These are phyloP conservation scores for Gallirallus australis DNA, from an alignment of 2,797 vertebrate genomes.

Conservation along the genomic window DNA sequence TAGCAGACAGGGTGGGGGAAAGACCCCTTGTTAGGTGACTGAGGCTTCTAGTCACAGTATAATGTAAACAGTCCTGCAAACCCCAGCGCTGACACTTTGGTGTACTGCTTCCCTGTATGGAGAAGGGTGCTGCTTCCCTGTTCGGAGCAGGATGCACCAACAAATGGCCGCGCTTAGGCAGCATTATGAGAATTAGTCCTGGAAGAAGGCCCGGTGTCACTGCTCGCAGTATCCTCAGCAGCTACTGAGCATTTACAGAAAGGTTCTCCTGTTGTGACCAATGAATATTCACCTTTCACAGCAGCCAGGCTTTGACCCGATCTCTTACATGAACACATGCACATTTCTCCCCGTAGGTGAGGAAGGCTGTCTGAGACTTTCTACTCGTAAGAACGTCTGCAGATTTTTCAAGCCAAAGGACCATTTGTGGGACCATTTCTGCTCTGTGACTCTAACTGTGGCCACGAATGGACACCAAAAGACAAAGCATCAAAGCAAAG, in stretches of 20 bases:
- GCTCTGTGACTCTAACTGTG: background rate
- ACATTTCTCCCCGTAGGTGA: background rate
- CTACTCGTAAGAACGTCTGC: background rate
- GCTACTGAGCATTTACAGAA: background rate
- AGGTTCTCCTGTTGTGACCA: background rate
- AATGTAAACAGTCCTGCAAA: background rate
- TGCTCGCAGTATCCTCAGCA: background rate
- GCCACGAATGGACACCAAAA: background rate
- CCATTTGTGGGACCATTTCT: background rate
- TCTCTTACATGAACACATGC: background rate
- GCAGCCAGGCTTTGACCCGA: background rate
- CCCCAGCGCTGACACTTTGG: fast-evolving
- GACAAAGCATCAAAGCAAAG: background rate
- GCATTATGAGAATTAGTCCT: background rate
- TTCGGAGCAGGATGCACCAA: background rate
- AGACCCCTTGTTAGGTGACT: background rate
- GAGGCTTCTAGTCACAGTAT: background rate
- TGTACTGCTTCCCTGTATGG: background rate
- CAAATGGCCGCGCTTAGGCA: background rate
- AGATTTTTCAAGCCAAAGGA: background rate
- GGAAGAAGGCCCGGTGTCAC: background rate
- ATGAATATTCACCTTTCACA: background rate
- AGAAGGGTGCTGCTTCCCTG: background rate
- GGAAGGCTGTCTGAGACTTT: background rate
- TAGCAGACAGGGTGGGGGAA: background rate